Evolutionary conservation across 2,113 vertebrate genomes (phyloP).

Genomic region (Phodopus roborovskii): DNA sequence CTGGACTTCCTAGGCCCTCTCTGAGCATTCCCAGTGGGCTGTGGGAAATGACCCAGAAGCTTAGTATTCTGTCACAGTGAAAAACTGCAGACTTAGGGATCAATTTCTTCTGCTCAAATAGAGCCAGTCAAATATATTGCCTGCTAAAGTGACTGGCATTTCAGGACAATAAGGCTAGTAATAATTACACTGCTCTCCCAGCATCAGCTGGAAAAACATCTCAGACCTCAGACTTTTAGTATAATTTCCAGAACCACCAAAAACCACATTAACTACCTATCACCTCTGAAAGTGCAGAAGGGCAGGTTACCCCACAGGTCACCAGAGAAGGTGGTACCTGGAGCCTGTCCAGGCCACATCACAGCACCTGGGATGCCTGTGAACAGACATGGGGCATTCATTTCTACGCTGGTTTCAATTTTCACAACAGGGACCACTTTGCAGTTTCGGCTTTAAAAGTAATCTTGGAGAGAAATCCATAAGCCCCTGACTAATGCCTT

Average conservation of each 20-base stretch:
- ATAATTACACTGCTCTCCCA: slow-evolving; percentile 20
- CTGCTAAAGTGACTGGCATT: not conserved
- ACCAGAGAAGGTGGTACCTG: slow-evolving; percentile 63
- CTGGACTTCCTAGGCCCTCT: not conserved
- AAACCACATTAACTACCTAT: slow-evolving; percentile 62
- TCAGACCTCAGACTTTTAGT: slow-evolving; percentile 59
- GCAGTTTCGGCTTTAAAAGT: slow-evolving; percentile 72
- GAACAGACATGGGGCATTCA: not conserved
- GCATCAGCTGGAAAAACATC: slow-evolving; percentile 5
- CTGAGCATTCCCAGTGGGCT: not conserved
- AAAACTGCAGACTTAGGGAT: not conserved
- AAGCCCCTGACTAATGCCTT: slow-evolving; percentile 74
- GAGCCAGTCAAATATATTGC: not conserved
- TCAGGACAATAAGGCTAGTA: not conserved
- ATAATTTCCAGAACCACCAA: slow-evolving; percentile 55
- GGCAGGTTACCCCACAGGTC: slow-evolving; percentile 55
- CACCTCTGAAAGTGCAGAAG: slow-evolving; percentile 60
- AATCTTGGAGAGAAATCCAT: slow-evolving; percentile 75
- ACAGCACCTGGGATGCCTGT: not conserved
- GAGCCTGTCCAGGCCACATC: slow-evolving; percentile 65
- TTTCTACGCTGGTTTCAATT: slow-evolving; percentile 65
- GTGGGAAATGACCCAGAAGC: not conserved
- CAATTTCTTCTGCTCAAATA: not conserved
- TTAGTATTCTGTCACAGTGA: not conserved
- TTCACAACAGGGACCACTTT: slow-evolving; percentile 75